phyloP scores from a whole-genome alignment of 2,888 invertebrate genomes.

The Hydriomena furcata region DNA sequence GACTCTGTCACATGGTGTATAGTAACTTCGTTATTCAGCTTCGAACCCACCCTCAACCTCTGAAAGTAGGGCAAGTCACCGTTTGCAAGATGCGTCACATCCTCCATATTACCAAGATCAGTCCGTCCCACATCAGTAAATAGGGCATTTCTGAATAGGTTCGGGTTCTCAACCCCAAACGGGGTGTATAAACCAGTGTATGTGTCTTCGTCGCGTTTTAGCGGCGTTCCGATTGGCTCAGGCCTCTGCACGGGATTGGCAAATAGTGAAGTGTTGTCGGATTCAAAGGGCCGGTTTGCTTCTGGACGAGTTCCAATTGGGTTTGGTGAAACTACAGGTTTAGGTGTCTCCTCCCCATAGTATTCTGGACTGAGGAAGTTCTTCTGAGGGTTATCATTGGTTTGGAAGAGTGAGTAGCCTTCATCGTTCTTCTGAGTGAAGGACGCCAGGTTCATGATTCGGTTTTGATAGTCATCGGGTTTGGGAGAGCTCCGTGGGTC shows the following conservation, averaged over 20 bases:
- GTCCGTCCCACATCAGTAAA: slow-evolving; percentile 67
- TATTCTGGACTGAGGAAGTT: slow-evolving; percentile 64
- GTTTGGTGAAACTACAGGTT: slow-evolving; percentile 67
- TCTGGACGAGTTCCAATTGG: slow-evolving; percentile 73
- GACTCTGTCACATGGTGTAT: slow-evolving; percentile 77
- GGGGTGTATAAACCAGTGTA: slow-evolving; percentile 62
- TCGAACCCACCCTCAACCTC: slow-evolving; percentile 66
- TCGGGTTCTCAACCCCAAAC: slow-evolving; percentile 69
- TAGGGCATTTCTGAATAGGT: slow-evolving; percentile 68
- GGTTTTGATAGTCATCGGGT: slow-evolving; percentile 60
- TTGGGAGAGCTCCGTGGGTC: slow-evolving; percentile 40
- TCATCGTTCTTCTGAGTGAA: slow-evolving; percentile 77
- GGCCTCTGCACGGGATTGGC: slow-evolving; percentile 51
- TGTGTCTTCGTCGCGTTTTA: slow-evolving; percentile 41
- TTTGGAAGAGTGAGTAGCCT: slow-evolving; percentile 73
- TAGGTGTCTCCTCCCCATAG: slow-evolving; percentile 53
- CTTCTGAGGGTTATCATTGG: slow-evolving; percentile 55
- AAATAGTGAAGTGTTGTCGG: slow-evolving; percentile 58
- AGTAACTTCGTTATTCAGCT: slow-evolving; percentile 72
- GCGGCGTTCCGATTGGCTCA: slow-evolving; percentile 61
- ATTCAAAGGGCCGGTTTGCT: slow-evolving; percentile 45
- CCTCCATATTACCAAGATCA: slow-evolving; percentile 39
- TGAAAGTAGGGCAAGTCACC: slow-evolving; percentile 77
- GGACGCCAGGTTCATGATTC: slow-evolving; percentile 70
- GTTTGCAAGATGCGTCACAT: slow-evolving; percentile 53